A percentile compares a stretch with the other conserved stretches of the same genome.
These are phyloP conservation scores for Actinemys pallida DNA, from an alignment of 2,113 vertebrate species.

Conservation along the genomic window DNA sequence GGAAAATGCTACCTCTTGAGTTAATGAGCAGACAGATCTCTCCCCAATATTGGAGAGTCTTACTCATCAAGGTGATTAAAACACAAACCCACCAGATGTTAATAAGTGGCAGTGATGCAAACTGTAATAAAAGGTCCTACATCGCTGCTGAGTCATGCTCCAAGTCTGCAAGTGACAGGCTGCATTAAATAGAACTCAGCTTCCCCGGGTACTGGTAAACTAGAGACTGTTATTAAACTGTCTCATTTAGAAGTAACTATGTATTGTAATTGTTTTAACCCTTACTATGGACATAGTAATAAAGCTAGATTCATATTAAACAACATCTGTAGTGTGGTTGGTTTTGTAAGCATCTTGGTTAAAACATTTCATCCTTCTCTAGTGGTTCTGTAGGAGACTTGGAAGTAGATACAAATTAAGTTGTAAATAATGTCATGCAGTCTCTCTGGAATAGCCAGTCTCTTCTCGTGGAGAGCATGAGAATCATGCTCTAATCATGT, in stretches of 20 bases:
- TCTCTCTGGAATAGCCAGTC: neutral
- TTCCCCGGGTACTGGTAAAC: fast-evolving
- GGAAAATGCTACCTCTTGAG: neutral
- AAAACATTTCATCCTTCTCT: neutral
- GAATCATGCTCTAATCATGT: neutral
- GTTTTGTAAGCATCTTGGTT: neutral
- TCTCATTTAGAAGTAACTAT: fast-evolving
- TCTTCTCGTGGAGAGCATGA: neutral
- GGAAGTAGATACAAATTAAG: neutral
- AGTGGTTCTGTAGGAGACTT: neutral
- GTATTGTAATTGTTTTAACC: neutral
- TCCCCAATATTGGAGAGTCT: fast-evolving
- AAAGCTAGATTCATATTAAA: neutral
- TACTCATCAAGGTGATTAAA: fast-evolving
- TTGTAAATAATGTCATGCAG: neutral
- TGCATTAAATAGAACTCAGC: neutral
- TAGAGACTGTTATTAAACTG: fast-evolving
- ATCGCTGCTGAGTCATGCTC: fast-evolving
- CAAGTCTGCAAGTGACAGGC: neutral
- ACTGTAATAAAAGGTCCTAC: fast-evolving
- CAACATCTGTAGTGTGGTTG: neutral
- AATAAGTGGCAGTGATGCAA: neutral
- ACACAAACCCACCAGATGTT: fast-evolving
- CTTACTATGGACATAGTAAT: neutral
- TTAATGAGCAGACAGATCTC: neutral